A percentile compares a stretch with the other conserved stretches of the same genome.
Conservation (phyloP, 2,888 invertebrate species). For the Chironomus tentans region DNA sequence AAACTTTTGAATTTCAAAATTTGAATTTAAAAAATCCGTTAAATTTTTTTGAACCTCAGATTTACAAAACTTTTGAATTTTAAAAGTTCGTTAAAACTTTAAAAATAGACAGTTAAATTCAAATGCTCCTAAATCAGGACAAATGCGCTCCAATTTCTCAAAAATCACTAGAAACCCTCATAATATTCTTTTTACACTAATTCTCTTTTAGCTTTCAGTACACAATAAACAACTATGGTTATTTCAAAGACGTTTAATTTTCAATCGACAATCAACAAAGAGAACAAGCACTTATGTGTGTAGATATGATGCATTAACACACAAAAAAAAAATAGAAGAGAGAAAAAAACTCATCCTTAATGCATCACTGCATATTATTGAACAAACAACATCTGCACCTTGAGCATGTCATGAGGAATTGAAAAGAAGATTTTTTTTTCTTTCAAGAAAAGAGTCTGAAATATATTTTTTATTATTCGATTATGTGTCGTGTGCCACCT, state of each 20-base stretch:
- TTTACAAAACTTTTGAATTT: too few species aligned
- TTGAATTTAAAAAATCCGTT: too few species aligned
- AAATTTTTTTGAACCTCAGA: too few species aligned
- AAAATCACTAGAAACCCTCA: too few species aligned
- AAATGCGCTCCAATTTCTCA: too few species aligned
- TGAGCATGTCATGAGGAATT: neutral
- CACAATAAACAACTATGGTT: neutral
- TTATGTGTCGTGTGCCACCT: constrained; percentile 24
- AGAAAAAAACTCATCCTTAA: neutral
- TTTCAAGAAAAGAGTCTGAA: neutral
- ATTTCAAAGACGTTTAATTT: neutral
- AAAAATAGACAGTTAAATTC: too few species aligned
- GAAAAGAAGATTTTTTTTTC: neutral
- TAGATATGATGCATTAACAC: neutral
- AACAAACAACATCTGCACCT: constrained; percentile 9
- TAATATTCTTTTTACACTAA: too few species aligned
- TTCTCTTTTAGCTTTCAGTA: too few species aligned
- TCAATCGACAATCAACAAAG: neutral
- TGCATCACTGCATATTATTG: constrained; percentile 15
- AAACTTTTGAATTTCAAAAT: too few species aligned
- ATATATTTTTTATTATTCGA: neutral
- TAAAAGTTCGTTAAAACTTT: too few species aligned
- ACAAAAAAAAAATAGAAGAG: neutral
- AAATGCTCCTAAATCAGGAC: too few species aligned
- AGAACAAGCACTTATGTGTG: neutral